Evolutionary conservation across 2,113 vertebrate species (phyloP).

Genomic region (Urocolius indicus): DNA sequence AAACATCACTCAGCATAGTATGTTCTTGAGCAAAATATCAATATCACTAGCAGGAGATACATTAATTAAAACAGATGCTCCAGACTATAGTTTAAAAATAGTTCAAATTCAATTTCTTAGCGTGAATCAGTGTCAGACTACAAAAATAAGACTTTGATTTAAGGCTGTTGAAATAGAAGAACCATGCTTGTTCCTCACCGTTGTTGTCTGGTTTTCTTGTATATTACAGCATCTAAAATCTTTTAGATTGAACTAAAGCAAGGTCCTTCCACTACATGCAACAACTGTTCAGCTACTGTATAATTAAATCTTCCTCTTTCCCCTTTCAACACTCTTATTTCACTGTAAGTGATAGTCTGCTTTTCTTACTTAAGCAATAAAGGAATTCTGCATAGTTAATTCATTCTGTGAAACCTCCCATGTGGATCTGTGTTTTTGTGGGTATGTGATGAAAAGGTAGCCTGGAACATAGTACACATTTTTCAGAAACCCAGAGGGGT

Average conservation of each 20-base stretch:
- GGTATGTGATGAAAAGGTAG: slow-evolving; percentile 59
- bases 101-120: not conserved
- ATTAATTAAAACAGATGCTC: not conserved
- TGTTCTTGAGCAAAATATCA: not conserved
- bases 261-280: slow-evolving; percentile 2
- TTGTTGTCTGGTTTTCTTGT: not conserved
- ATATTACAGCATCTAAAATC: not conserved
- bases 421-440: slow-evolving; percentile 28
- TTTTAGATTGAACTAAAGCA: not conserved
- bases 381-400: slow-evolving; percentile 17
- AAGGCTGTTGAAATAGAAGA: not conserved
- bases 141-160: not conserved
- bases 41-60: not conserved
- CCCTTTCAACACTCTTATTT: slow-evolving; percentile 34
- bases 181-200: not conserved
- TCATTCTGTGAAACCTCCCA: slow-evolving; percentile 52
- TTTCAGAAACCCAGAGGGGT: slow-evolving; percentile 50
- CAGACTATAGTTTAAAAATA: not conserved
- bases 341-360: slow-evolving; percentile 46
- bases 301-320: slow-evolving; percentile 25
- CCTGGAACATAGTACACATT: slow-evolving; percentile 52
- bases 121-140: not conserved
- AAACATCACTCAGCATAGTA: not conserved
- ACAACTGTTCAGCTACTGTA: slow-evolving; percentile 4
- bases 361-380: slow-evolving; percentile 54